Evolutionary conservation across 2,888 invertebrate genomes (phyloP).

Genomic region (Drosophila paucipuncta): DNA sequence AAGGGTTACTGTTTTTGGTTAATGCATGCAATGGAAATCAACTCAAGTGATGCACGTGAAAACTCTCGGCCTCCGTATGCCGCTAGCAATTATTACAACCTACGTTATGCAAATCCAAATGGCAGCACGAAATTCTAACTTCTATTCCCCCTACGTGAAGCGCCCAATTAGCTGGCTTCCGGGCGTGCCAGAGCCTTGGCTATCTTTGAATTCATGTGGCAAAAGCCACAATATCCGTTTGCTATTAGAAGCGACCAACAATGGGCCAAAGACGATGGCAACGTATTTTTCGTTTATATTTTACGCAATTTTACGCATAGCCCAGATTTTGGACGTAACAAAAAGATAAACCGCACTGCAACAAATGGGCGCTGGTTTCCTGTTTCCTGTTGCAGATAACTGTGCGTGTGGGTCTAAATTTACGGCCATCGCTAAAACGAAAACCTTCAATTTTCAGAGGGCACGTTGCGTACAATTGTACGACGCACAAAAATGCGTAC

Average conservation of each 20-base stretch:
- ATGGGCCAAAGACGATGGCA: slow-evolving; percentile 24
- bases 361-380: slow-evolving; percentile 80
- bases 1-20: slow-evolving; percentile 79
- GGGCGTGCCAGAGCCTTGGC: slow-evolving; percentile 14
- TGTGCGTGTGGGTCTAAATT: slow-evolving; percentile 60
- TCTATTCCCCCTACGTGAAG: slow-evolving; percentile 21
- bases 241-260: slow-evolving; percentile 62
- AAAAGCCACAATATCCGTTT: slow-evolving; percentile 80
- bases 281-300: slow-evolving; percentile 61
- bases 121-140: slow-evolving; percentile 37
- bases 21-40: slow-evolving; percentile 60
- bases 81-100: slow-evolving; percentile 54
- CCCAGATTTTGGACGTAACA: slow-evolving; percentile 50
- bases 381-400: slow-evolving; percentile 66
- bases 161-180: slow-evolving; percentile 72
- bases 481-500: slow-evolving; percentile 39
- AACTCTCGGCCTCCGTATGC: slow-evolving; percentile 14
- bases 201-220: slow-evolving; percentile 56
- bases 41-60: slow-evolving; percentile 47
- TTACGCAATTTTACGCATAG: slow-evolving; percentile 53
- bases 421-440: slow-evolving; percentile 54
- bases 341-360: slow-evolving; percentile 66
- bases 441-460: slow-evolving; percentile 61
- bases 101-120: slow-evolving; percentile 66
- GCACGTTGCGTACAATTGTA: slow-evolving; percentile 26